These are phyloP conservation scores for Tringa solitaria DNA, from an alignment of 2,113 vertebrate genomes.

Conservation along the genomic window DNA sequence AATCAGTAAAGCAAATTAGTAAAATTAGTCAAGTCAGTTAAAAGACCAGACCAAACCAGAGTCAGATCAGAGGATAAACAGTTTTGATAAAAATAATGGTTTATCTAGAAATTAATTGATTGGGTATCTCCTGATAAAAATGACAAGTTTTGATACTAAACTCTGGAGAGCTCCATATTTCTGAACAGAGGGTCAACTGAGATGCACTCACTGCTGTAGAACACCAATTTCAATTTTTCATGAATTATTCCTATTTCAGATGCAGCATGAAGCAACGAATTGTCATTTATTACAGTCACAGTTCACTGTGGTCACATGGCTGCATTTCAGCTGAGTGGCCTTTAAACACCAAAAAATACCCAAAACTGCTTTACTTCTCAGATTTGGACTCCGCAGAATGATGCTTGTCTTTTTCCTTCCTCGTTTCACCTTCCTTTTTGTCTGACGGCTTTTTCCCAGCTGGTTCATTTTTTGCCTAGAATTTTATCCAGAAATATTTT, in stretches of 20 bases:
- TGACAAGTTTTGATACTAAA: not conserved
- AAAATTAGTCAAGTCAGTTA: not conserved
- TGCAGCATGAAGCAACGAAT: not conserved
- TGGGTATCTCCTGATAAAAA: not conserved
- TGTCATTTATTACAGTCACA: not conserved
- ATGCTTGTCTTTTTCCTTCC: slow-evolving; percentile 81
- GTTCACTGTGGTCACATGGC: not conserved
- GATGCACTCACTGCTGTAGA: not conserved
- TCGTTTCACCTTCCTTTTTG: slow-evolving; percentile 80
- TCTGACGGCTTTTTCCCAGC: slow-evolving; percentile 89
- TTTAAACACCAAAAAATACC: not conserved
- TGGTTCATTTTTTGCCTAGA: slow-evolving; percentile 95
- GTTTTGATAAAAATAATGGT: not conserved
- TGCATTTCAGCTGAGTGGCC: not conserved
- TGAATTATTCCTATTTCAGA: not conserved
- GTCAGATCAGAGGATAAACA: accelerated
- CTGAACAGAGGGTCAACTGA: not conserved
- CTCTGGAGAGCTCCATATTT: not conserved
- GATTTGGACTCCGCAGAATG: slow-evolving; percentile 86
- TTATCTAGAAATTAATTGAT: not conserved
- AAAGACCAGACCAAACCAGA: not conserved
- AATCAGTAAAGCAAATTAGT: not conserved
- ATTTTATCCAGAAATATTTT: not conserved
- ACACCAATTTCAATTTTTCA: not conserved
- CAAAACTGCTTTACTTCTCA: slow-evolving; percentile 74